A percentile compares a stretch with the other conserved stretches of the same genome.
Conservation (phyloP, 2,888 invertebrate genomes). For the Furcula furcula region DNA sequence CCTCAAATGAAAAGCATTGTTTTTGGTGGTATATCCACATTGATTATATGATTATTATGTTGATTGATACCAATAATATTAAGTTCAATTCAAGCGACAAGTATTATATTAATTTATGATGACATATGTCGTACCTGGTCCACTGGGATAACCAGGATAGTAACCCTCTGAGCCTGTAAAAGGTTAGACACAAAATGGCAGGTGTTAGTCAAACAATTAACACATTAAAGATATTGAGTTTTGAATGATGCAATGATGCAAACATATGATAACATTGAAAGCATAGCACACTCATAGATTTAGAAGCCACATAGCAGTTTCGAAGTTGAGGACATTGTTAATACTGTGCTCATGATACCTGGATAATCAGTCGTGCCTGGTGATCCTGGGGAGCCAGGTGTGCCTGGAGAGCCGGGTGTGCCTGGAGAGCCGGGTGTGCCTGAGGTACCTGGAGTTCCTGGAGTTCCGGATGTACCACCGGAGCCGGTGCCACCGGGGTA, state of each 20-base stretch:
- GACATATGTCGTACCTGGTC: conserved; percentile 5
- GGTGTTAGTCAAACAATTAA: conserved; percentile 24
- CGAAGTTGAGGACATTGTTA: too few species aligned
- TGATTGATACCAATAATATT: too few species aligned
- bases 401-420: conserved; percentile 13
- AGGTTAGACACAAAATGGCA: conserved; percentile 1
- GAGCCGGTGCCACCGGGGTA: conserved; percentile 9
- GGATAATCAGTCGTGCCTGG: too few species aligned
- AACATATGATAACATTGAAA: neutral
- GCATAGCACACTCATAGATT: neutral
- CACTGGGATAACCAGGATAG: conserved; percentile 38
- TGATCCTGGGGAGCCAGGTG: conserved; percentile 24
- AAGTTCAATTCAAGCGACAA: too few species aligned
- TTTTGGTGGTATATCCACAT: too few species aligned
- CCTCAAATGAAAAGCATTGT: too few species aligned
- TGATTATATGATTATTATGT: too few species aligned
- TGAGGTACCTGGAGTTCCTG: conserved; percentile 25
- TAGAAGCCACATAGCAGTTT: neutral
- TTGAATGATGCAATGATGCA: neutral
- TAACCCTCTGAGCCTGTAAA: conserved; percentile 37
- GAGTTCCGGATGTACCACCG: conserved; percentile 16
- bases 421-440: conserved; percentile 43
- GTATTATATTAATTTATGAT: neutral
- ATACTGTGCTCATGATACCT: too few species aligned
- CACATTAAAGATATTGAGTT: neutral